A percentile compares a stretch with the other conserved stretches of the same genome.
Conservation (phyloP, 2,888 invertebrate genomes). For the Drosophila kanekoi region DNA sequence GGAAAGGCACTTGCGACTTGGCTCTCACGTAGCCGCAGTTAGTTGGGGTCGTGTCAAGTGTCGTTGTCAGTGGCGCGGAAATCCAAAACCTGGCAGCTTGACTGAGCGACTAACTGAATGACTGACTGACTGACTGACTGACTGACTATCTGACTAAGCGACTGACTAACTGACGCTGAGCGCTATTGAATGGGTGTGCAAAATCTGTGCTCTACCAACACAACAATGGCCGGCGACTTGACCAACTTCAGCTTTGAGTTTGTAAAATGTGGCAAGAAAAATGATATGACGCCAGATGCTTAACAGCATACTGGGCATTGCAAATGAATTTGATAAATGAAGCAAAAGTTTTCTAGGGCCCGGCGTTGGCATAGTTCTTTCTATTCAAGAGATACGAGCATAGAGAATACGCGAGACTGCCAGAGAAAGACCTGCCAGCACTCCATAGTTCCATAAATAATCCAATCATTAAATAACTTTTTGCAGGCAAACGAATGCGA, state of each 20-base stretch:
- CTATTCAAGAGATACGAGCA: not conserved
- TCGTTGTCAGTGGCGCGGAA: conserved; percentile 64
- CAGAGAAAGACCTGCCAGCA: not conserved
- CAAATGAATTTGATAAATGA: conserved; percentile 71
- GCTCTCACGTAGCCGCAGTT: conserved; percentile 51
- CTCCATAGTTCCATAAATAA: conserved; percentile 28
- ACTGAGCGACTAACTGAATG: conserved; percentile 36
- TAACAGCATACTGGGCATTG: conserved; percentile 17
- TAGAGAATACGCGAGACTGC: not conserved
- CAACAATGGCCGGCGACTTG: conserved; percentile 42
- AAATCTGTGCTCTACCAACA: conserved; percentile 60
- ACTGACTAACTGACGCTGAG: conserved; percentile 38
- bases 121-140: conserved; percentile 33
- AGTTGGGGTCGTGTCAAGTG: conserved; percentile 74
- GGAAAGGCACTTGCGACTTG: conserved; percentile 18
- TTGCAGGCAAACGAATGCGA: conserved; percentile 37
- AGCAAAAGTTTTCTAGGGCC: conserved; percentile 26
- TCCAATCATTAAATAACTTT: conserved; percentile 58
- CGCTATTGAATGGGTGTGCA: conserved; percentile 41
- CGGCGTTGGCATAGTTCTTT: conserved; percentile 7
- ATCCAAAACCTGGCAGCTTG: conserved; percentile 56
- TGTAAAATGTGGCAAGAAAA: conserved; percentile 63
- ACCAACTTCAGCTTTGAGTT: conserved; percentile 22
- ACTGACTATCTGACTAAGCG: conserved; percentile 37
- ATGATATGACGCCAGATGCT: conserved; percentile 50